phyloP scores from a whole-genome alignment of 2,888 invertebrate genomes.

The Periphyllus acericola region DNA sequence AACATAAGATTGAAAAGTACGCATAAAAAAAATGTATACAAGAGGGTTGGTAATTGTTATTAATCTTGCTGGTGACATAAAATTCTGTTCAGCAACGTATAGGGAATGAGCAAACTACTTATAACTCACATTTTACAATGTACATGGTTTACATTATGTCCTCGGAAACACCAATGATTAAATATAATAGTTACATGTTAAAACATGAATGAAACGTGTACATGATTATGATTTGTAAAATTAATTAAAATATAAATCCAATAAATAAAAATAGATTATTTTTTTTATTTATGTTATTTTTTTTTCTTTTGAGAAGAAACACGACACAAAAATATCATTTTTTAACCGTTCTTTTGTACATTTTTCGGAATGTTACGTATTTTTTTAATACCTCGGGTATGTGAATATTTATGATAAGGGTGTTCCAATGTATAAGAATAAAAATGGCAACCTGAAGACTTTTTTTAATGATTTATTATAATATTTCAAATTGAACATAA shows the following conservation, averaged over 20 bases:
- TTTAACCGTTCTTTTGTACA: not conserved
- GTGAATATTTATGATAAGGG: not conserved
- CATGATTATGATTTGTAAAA: no score
- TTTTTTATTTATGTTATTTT: not conserved
- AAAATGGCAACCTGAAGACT: not conserved
- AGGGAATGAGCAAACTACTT: not conserved
- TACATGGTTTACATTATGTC: not conserved
- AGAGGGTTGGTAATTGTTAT: conserved; percentile 5
- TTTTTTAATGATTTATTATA: not conserved
- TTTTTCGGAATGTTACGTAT: not conserved
- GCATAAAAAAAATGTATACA: not conserved
- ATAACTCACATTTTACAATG: not conserved
- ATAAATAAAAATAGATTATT: not conserved
- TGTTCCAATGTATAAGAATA: not conserved
- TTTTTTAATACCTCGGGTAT: not conserved
- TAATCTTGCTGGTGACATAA: not conserved
- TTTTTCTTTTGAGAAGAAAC: not conserved
- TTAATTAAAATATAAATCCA: no score
- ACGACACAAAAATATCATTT: not conserved
- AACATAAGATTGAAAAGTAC: conserved; percentile 7
- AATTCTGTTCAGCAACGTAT: not conserved
- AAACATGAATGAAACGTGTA: not conserved
- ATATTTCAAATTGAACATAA: not conserved
- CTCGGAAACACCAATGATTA: not conserved
- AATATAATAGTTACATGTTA: not conserved